Conservation (phyloP, 2,888 invertebrate genomes). For the Eupithecia subumbrata region DNA sequence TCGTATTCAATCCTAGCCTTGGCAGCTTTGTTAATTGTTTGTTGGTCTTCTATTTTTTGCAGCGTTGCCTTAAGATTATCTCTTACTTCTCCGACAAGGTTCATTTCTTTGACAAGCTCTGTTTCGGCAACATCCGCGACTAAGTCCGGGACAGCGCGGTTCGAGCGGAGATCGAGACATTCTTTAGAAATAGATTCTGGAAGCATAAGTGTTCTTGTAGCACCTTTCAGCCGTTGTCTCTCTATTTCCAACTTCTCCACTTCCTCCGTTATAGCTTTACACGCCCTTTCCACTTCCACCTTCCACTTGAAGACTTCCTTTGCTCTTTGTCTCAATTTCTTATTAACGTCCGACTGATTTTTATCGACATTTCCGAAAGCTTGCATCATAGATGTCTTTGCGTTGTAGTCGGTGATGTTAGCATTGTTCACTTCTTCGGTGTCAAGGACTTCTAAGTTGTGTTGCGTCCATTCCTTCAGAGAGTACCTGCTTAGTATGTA, state of each 20-base stretch:
- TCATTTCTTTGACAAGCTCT: constrained; percentile 89
- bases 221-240: constrained; percentile 87
- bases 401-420: constrained; percentile 84
- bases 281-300: constrained; percentile 88
- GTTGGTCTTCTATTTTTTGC: constrained; percentile 87
- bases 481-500: constrained; percentile 90
- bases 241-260: constrained; percentile 87
- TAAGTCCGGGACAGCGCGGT: constrained; percentile 88
- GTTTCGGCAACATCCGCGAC: constrained; percentile 91
- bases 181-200: constrained; percentile 91
- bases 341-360: constrained; percentile 87
- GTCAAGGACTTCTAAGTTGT: constrained; percentile 82
- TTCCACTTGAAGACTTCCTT: constrained; percentile 90
- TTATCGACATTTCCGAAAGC: constrained; percentile 87
- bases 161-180: constrained; percentile 88
- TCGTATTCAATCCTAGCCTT: constrained; percentile 94
- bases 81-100: constrained; percentile 88
- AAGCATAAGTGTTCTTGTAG: constrained; percentile 86
- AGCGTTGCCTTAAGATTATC: constrained; percentile 85
- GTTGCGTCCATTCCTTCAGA: constrained; percentile 88
- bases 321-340: constrained; percentile 86
- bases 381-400: constrained; percentile 86
- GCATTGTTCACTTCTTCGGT: constrained; percentile 80
- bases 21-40: constrained; percentile 89
- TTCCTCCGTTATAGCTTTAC: constrained; percentile 88